Evolutionary conservation across 2,113 vertebrate species (phyloP).

Genomic region (Elephantulus edwardii): DNA sequence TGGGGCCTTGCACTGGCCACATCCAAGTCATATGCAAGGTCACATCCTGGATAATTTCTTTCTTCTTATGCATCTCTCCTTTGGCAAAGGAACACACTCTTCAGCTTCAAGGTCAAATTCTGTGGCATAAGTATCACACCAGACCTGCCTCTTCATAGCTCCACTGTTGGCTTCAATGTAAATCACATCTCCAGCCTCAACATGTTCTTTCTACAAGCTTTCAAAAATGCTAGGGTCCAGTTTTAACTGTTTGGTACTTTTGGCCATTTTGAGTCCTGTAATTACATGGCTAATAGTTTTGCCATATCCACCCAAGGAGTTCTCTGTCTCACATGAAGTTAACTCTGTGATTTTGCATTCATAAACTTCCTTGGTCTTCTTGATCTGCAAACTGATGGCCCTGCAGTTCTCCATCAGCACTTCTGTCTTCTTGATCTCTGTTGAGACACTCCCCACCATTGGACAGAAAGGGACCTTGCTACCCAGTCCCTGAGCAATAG

Average conservation of each 20-base stretch:
- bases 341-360: constrained; percentile 99
- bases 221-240: constrained; percentile 99
- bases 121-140: constrained; percentile 98
- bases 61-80: constrained; percentile 99
- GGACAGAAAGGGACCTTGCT: constrained; percentile 99
- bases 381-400: constrained; percentile 98
- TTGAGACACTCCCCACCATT: constrained; percentile 98
- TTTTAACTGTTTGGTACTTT: constrained; percentile 99
- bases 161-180: constrained; percentile 99
- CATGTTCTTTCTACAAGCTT: constrained; percentile 97
- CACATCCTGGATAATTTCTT: constrained; percentile 99
- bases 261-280: constrained; percentile 97
- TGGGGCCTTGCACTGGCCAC: constrained; percentile 96
- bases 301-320: constrained; percentile 98
- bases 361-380: constrained; percentile 99
- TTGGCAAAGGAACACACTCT: constrained; percentile 97
- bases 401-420: constrained; percentile 76
- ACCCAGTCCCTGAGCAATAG: constrained; percentile 96
- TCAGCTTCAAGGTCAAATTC: constrained; percentile 99
- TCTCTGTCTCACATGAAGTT: constrained; percentile 98
- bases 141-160: constrained; percentile 98
- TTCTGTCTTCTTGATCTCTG: constrained; percentile 94
- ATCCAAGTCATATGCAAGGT: constrained; percentile 97
- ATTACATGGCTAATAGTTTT: constrained; percentile 99
- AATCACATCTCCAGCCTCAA: constrained; percentile 98